Conservation (phyloP, 64 coral and sea anemone genomes). For the Porites lutea region DNA sequence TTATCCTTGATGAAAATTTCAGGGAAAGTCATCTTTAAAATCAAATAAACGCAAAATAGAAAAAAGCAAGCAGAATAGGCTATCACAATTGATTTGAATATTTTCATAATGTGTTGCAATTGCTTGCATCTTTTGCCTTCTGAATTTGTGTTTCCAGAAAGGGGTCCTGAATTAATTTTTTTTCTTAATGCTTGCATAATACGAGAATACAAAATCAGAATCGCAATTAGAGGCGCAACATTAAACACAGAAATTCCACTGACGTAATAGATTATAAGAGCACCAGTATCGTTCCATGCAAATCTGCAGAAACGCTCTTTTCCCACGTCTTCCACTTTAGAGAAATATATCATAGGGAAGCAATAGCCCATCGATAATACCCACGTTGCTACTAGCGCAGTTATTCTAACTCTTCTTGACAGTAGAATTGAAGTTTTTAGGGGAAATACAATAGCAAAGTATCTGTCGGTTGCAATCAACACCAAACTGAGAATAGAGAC, state of each 20-base stretch:
- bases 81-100: not conserved
- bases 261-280: not conserved
- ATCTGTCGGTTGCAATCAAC: not conserved
- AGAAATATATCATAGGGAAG: not conserved
- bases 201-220: not conserved
- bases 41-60: not conserved
- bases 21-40: not conserved
- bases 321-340: not conserved
- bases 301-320: not conserved
- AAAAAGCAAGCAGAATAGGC: not conserved
- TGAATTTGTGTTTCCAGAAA: not conserved
- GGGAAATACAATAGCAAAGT: not conserved
- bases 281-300: not conserved
- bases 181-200: not conserved
- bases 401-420: not conserved
- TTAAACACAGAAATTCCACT: not conserved
- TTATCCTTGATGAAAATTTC: not conserved
- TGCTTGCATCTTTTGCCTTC: not conserved
- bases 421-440: not conserved
- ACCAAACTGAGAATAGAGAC: not conserved
- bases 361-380: not conserved
- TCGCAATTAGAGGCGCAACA: not conserved
- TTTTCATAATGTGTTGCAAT: not conserved
- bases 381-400: not conserved
- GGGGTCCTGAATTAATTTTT: not conserved